These are phyloP conservation scores for Cirrhinus mrigala DNA, from an alignment of 2,797 vertebrate genomes.

Conservation along the genomic window DNA sequence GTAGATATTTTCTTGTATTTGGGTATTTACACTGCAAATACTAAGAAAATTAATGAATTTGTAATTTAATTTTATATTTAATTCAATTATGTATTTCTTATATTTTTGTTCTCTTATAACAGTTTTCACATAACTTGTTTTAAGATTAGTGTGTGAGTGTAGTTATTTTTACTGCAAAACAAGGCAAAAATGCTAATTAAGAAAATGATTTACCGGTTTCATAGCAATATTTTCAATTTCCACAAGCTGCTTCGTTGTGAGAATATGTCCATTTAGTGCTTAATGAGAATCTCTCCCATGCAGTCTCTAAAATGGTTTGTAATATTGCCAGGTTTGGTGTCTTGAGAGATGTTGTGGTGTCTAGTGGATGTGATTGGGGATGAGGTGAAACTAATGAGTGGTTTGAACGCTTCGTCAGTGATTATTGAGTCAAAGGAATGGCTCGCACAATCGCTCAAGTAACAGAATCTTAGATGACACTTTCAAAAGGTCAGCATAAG, in stretches of 20 bases:
- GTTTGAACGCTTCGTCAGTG: conserved; percentile 32
- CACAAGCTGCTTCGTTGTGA: background rate
- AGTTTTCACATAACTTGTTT: background rate
- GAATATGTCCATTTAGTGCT: background rate
- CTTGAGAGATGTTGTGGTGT: conserved; percentile 39
- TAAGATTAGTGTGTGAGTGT: background rate
- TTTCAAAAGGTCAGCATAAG: conserved; percentile 22
- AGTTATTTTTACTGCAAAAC: background rate
- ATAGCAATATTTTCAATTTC: conserved; percentile 3
- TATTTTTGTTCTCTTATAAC: background rate
- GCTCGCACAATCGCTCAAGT: conserved; percentile 12
- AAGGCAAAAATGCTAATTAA: background rate
- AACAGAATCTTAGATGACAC: conserved; percentile 6
- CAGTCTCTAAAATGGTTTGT: conserved; percentile 31
- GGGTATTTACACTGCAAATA: background rate
- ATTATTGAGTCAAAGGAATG: conserved; percentile 14
- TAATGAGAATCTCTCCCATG: conserved; percentile 14
- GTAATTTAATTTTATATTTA: no score
- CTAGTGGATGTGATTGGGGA: conserved; percentile 31
- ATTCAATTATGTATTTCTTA: background rate
- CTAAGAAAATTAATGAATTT: background rate
- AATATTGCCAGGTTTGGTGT: conserved; percentile 27
- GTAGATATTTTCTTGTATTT: background rate
- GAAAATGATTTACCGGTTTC: background rate
- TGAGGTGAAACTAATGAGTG: conserved; percentile 32